Conservation (phyloP, 1,140 invertebrate genomes). For the Brachystomella parvula region DNA sequence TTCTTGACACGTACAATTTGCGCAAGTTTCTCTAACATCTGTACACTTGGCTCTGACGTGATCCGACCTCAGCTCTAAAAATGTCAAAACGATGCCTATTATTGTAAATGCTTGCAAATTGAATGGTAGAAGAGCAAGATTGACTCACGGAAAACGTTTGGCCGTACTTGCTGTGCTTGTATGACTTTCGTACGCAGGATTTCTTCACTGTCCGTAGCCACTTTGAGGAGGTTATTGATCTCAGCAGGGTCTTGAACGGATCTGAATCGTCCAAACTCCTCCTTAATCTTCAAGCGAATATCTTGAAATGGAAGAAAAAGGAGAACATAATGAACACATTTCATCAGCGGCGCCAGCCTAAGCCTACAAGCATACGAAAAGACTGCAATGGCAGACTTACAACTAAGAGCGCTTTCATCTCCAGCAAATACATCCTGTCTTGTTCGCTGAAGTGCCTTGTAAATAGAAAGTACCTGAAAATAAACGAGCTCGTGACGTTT, state of each 20-base stretch:
- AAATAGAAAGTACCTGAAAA: slow-evolving; percentile 31
- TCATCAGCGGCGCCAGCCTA: too few species aligned
- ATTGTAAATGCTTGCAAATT: not conserved
- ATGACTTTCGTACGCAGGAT: slow-evolving; percentile 32
- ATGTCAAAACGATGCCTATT: not conserved
- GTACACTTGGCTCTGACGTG: slow-evolving; percentile 29
- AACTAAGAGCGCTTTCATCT: slow-evolving; percentile 27
- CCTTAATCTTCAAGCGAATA: slow-evolving; percentile 26
- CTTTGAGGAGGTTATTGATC: slow-evolving; percentile 25
- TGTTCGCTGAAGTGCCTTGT: slow-evolving; percentile 30
- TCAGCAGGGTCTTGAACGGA: slow-evolving; percentile 18
- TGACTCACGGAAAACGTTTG: slow-evolving; percentile 30
- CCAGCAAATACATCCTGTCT: slow-evolving; percentile 29
- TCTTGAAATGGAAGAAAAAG: too few species aligned
- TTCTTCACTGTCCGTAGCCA: slow-evolving; percentile 33
- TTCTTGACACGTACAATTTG: slow-evolving; percentile 27
- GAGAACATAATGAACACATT: too few species aligned
- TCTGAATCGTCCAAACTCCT: slow-evolving; percentile 29
- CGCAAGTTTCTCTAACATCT: slow-evolving; percentile 27
- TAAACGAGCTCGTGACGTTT: slow-evolving; percentile 1
- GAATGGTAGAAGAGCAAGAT: not conserved
- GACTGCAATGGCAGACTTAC: slow-evolving; percentile 18
- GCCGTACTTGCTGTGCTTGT: slow-evolving; percentile 27
- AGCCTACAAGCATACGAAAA: too few species aligned
- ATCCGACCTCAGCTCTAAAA: slow-evolving; percentile 26